phyloP scores from a whole-genome alignment of 2,888 invertebrate genomes.

The Lepas anatifera region DNA sequence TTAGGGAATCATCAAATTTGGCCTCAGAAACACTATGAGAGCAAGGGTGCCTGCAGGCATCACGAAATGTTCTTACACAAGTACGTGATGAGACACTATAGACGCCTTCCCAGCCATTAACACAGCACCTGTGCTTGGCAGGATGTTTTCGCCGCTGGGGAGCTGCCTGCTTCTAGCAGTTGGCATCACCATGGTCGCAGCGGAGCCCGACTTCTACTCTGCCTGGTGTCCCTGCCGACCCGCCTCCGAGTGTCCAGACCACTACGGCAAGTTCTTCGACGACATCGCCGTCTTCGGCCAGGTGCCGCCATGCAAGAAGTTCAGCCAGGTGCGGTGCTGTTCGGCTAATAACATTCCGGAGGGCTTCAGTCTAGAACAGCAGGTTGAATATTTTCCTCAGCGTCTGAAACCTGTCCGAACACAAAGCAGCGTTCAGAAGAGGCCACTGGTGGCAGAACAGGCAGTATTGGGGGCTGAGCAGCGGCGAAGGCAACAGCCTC shows the following conservation, averaged over 20 bases:
- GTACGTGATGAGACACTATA: too few species aligned
- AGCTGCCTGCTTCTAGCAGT: neutral
- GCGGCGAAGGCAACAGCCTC: too few species aligned
- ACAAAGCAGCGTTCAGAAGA: too few species aligned
- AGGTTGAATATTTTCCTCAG: neutral
- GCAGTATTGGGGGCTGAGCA: too few species aligned
- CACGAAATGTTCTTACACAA: too few species aligned
- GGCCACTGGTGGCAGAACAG: too few species aligned
- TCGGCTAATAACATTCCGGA: neutral
- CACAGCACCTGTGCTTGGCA: too few species aligned
- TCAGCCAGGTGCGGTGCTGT: neutral
- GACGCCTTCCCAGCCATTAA: too few species aligned
- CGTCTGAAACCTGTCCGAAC: neutral
- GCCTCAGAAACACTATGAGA: too few species aligned
- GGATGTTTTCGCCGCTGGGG: neutral
- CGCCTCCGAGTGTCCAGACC: neutral
- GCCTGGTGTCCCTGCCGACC: neutral
- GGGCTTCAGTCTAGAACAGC: neutral
- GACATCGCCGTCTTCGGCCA: neutral
- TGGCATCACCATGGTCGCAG: neutral
- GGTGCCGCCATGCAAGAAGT: neutral
- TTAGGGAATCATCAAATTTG: too few species aligned
- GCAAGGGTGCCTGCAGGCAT: too few species aligned
- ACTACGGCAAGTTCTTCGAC: neutral
- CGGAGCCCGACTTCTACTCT: slow-evolving; percentile 10